Evolutionary conservation across 2,888 invertebrate species (phyloP).

Genomic region (Dasypogon diadema): DNA sequence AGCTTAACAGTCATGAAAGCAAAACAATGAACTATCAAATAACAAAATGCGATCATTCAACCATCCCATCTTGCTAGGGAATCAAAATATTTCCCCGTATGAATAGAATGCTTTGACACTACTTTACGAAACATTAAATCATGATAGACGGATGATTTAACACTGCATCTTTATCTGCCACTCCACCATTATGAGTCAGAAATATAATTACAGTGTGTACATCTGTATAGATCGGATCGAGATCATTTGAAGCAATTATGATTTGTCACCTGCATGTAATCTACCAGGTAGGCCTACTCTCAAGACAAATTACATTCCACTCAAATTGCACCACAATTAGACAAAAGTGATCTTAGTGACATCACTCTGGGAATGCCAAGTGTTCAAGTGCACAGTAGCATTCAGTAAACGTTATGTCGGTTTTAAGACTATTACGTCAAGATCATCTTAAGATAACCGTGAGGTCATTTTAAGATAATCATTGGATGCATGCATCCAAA

Average conservation of each 20-base stretch:
- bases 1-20: too few species aligned
- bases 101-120: too few species aligned
- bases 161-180: not conserved
- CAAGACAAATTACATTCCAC: constrained; percentile 31
- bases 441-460: not conserved
- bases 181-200: not conserved
- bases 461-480: not conserved
- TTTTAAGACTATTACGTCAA: not conserved
- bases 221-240: not conserved
- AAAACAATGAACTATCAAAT: too few species aligned
- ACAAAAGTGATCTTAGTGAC: constrained; percentile 9
- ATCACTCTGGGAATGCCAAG: constrained; percentile 2
- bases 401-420: not conserved
- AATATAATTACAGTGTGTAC: not conserved
- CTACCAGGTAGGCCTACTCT: constrained; percentile 10
- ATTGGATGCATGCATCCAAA: not conserved
- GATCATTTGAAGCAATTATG: constrained; percentile 25
- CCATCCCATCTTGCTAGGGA: too few species aligned
- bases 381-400: not conserved
- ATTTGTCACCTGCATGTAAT: constrained; percentile 38
- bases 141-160: not conserved
- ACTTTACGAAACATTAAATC: too few species aligned
- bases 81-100: too few species aligned
- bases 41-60: too few species aligned
- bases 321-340: constrained; percentile 24